Base-by-base conservation (phyloP, 2,888 invertebrate genomes). In the Synergus umbraculus region DNA sequence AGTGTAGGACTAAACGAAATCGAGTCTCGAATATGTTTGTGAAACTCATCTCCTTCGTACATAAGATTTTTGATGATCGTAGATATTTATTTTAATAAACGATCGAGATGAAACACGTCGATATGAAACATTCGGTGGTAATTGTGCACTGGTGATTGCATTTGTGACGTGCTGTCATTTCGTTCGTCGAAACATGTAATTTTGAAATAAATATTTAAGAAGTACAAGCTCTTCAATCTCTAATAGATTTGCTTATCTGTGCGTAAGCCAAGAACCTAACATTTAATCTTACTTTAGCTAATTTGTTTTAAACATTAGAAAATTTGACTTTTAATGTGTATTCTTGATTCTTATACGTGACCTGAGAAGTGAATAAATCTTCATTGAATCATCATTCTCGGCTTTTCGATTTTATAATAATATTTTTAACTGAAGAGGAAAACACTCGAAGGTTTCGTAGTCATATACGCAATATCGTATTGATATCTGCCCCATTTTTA, bases 201-300 rank as follows among this genome's bases (percentile, higher is more conserved):
- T 88, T 87, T 82, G 85, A 87, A 90, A 91, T 91, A 91, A 90
- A 90, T 90, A 90, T 91, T 90, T 89, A 89, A 87, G 89, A 89
- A 87, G 77, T 79, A 66, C 49, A 76, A 5, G 15, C 65, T 29
- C 15, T 54, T 41, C 2, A 41, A 65, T 65, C 65, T n/a, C 4
- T 44, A 12, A 67, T 44, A 43, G 18, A n/a, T 66, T 66, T 12
- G 10, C n/a, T 66, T 66, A 10, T 66, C 66, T 67, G 67, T 10
- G 12, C 43, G 22, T 13, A 44, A 73, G 22, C 49, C 49, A 29
- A 73, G 15, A 15, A 54, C 3, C 29, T 15, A 49, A 49, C 15
- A 73, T 73, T 73, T 73, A 54, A 73, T 73, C 7, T 44, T 12
- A 54, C 22, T 73, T 73, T 73, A 73, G 73, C 10, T 29, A 54